A percentile compares a stretch with the other conserved stretches of the same genome.
These are phyloP conservation scores for Pterocles burchelli DNA, from an alignment of 2,113 vertebrate species.

Conservation along the genomic window DNA sequence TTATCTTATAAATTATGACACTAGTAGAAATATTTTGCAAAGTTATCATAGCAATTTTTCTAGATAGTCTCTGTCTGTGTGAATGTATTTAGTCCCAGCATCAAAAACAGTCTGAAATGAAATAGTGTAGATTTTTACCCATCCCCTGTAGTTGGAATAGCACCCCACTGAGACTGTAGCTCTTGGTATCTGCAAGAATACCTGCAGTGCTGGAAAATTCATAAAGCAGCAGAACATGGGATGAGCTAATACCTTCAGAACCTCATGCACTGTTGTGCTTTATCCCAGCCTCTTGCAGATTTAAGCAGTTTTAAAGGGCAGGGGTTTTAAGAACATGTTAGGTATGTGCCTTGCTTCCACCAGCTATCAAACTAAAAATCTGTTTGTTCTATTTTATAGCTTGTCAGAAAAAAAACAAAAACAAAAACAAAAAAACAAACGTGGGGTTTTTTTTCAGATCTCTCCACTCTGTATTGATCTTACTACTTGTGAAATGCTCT, in stretches of 20 bases:
- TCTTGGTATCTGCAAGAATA: not conserved
- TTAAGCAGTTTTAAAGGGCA: not conserved
- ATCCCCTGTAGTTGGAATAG: not conserved
- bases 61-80: not conserved
- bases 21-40: not conserved
- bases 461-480: not conserved
- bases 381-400: not conserved
- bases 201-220: not conserved
- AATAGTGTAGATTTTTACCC: not conserved
- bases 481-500: not conserved
- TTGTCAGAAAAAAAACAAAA: not conserved
- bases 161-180: not conserved
- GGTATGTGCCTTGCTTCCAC: not conserved
- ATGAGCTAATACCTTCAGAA: not conserved
- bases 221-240: not conserved
- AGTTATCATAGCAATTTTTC: not conserved
- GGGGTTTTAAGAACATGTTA: not conserved
- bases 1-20: not conserved
- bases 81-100: not conserved
- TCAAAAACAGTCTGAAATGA: not conserved
- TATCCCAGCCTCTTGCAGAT: not conserved
- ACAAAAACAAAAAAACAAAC: too few relatives aligned
- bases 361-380: not conserved
- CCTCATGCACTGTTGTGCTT: not conserved
- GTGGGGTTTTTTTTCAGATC: not conserved